Conservation (phyloP, 2,888 invertebrate species). For the Unio pictorum region DNA sequence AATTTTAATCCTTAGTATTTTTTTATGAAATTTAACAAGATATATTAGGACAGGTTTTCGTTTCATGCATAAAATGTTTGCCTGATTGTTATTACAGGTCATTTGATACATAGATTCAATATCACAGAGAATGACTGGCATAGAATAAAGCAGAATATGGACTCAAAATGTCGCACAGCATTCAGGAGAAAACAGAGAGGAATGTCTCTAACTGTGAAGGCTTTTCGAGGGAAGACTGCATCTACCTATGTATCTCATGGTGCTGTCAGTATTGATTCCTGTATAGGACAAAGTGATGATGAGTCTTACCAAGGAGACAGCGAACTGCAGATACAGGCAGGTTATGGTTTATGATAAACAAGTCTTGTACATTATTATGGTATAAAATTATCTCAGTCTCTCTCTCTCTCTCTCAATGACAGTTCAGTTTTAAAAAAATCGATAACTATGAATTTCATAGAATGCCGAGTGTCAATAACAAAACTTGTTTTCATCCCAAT, state of each 20-base stretch:
- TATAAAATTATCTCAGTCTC: too few species aligned
- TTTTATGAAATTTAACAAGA: not conserved
- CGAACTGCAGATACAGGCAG: constrained; percentile 57
- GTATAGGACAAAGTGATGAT: constrained; percentile 58
- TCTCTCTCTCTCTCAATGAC: too few species aligned
- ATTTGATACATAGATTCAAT: constrained; percentile 73
- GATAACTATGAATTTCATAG: too few species aligned
- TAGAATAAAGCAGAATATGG: constrained; percentile 74
- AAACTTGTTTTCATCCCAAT: too few species aligned
- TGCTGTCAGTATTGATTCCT: constrained; percentile 33
- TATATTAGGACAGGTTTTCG: not conserved
- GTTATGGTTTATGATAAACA: constrained; percentile 14
- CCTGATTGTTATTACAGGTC: constrained; percentile 64
- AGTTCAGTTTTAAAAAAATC: too few species aligned
- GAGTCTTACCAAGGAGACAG: constrained; percentile 52
- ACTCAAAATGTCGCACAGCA: constrained; percentile 75
- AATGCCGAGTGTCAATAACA: too few species aligned
- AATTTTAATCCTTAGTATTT: too few species aligned
- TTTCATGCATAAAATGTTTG: not conserved
- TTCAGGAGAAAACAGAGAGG: constrained; percentile 67
- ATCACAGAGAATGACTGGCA: constrained; percentile 75
- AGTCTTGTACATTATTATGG: too few species aligned
- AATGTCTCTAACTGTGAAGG: constrained; percentile 68
- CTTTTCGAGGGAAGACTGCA: constrained; percentile 65
- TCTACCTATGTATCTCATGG: constrained; percentile 43